Conservation (phyloP, 1,140 invertebrate species). For the Eumaeus atala region DNA sequence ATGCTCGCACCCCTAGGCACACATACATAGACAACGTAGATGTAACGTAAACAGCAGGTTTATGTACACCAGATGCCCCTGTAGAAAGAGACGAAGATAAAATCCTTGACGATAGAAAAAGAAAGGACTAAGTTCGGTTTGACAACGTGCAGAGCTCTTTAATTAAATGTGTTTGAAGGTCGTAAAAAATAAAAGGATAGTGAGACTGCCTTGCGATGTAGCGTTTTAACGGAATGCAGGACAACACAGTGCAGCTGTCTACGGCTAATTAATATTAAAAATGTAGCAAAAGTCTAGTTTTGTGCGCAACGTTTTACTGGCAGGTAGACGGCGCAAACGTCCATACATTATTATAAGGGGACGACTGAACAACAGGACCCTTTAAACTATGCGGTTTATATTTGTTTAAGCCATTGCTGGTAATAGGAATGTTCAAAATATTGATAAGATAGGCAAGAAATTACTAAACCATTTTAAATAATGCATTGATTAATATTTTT, state of each 20-base stretch:
- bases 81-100: conserved; percentile 58
- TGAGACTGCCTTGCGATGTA: conserved; percentile 34
- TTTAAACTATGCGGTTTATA: no score
- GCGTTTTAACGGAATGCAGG: conserved; percentile 24
- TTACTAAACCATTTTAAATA: no score
- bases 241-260: conserved; percentile 38
- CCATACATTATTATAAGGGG: no score
- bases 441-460: no score
- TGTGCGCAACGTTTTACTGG: no score
- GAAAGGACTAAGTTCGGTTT: conserved; percentile 40
- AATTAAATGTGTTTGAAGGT: conserved; percentile 67
- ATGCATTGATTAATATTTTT: no score
- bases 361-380: no score
- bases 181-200: conserved; percentile 55
- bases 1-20: conserved; percentile 54
- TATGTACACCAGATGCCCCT: conserved; percentile 72
- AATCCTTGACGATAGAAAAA: conserved; percentile 43
- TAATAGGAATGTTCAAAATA: no score
- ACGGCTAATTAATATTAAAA: no score
- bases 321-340: no score
- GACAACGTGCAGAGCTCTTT: conserved; percentile 58
- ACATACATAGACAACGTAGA: conserved; percentile 41
- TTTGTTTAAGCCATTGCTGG: no score
- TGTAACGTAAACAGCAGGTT: conserved; percentile 69
- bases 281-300: no score